Evolutionary conservation across 2,888 invertebrate genomes (phyloP).

Genomic region (Tipula vernalis): DNA sequence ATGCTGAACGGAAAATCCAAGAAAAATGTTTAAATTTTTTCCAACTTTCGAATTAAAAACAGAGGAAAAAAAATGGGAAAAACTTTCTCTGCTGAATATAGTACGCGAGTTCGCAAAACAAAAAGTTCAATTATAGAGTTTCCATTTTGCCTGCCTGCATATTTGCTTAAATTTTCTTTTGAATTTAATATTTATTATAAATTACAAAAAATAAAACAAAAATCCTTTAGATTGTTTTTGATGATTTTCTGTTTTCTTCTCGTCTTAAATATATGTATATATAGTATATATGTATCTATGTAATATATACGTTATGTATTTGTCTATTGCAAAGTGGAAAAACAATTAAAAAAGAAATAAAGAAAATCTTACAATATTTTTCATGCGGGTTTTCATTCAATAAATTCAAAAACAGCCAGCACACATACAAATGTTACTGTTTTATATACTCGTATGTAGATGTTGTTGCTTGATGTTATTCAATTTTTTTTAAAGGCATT

Average conservation of each 20-base stretch:
- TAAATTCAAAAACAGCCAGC: not conserved
- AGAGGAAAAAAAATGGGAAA: not conserved
- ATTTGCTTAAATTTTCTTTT: not conserved
- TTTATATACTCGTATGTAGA: not conserved
- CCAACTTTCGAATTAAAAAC: not conserved
- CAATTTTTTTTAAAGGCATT: not conserved
- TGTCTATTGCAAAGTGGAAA: not conserved
- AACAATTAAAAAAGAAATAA: too few species aligned
- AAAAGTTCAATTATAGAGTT: slow-evolving; percentile 4
- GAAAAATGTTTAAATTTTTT: not conserved
- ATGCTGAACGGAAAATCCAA: not conserved
- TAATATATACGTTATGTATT: not conserved
- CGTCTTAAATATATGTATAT: not conserved
- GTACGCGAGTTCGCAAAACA: not conserved
- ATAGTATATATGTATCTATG: not conserved
- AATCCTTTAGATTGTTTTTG: not conserved
- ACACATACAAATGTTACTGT: not conserved
- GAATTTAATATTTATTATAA: not conserved
- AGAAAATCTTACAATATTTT: not conserved
- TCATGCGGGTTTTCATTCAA: not conserved
- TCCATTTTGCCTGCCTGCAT: not conserved
- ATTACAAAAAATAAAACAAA: not conserved
- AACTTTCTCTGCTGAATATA: not conserved
- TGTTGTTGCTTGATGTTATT: not conserved
- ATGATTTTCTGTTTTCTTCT: not conserved